Percentiles rank a stretch among this genome's conserved stretches.
These are phyloP conservation scores for Glyptemys insculpta DNA, from an alignment of 2,797 vertebrate species.

Conservation along the genomic window DNA sequence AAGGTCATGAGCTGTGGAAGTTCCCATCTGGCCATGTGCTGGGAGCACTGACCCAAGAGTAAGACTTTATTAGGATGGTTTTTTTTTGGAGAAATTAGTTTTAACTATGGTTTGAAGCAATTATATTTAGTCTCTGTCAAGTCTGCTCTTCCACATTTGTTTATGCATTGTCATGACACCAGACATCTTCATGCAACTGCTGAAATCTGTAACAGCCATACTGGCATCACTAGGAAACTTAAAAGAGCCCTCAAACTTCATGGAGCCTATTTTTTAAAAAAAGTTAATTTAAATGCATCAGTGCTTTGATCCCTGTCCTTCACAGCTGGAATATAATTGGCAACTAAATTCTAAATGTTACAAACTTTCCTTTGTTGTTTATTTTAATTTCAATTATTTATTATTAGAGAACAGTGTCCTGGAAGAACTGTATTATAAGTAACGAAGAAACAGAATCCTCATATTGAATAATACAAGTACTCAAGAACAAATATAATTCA, in stretches of 20 bases:
- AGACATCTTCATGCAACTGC: accelerated
- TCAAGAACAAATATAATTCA: neutral
- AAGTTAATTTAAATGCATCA: accelerated
- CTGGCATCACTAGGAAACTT: neutral
- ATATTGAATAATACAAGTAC: neutral
- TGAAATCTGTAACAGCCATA: accelerated
- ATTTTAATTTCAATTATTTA: neutral
- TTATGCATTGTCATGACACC: neutral
- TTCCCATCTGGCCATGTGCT: neutral
- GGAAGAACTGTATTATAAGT: neutral
- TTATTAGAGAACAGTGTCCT: neutral
- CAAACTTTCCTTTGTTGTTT: neutral
- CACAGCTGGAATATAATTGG: neutral
- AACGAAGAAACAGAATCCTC: neutral
- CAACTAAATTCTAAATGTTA: neutral
- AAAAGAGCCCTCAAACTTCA: neutral
- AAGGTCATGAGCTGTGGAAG: neutral
- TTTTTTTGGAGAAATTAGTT: neutral
- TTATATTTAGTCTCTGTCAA: neutral
- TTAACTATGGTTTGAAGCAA: neutral
- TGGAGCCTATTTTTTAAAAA: accelerated
- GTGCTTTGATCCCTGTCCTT: neutral
- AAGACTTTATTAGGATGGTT: neutral
- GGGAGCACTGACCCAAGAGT: neutral
- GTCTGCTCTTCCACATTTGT: neutral